These are phyloP conservation scores for Camelus dromedarius DNA, from an alignment of 2,113 vertebrate species.

Conservation along the genomic window DNA sequence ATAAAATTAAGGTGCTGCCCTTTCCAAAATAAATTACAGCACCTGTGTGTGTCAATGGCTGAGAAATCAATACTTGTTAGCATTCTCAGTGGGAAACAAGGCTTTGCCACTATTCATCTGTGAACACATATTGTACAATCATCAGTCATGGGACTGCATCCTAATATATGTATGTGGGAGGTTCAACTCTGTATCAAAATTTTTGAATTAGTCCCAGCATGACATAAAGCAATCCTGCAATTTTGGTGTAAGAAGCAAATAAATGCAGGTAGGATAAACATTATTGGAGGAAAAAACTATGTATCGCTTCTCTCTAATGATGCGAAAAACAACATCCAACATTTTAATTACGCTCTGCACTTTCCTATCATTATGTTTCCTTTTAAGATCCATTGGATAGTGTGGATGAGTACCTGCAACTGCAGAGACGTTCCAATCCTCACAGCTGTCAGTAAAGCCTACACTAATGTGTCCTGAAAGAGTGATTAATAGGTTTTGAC, in stretches of 20 bases:
- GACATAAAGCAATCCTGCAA: constrained; percentile 50
- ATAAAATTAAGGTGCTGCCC: constrained; percentile 8
- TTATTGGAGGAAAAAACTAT: background rate
- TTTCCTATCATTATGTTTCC: constrained; percentile 41
- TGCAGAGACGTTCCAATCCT: constrained; percentile 76
- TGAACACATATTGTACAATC: background rate
- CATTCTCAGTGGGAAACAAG: constrained; percentile 38
- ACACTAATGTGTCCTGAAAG: constrained; percentile 86
- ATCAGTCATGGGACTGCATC: background rate
- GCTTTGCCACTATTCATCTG: background rate
- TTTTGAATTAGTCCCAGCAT: constrained; percentile 55
- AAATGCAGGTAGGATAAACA: constrained; percentile 18
- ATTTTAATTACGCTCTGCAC: constrained; percentile 6
- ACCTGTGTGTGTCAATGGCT: background rate
- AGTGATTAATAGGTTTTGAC: constrained; percentile 92
- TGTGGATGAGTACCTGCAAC: constrained; percentile 75
- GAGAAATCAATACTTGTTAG: constrained; percentile 57
- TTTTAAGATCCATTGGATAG: constrained; percentile 46
- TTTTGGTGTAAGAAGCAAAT: constrained; percentile 32
- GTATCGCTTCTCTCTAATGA: background rate
- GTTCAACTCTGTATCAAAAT: constrained; percentile 17
- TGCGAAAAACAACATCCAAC: background rate
- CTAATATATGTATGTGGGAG: constrained; percentile 35
- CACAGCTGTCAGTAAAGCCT: constrained; percentile 88
- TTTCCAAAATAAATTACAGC: constrained; percentile 58